phyloP scores from a whole-genome alignment of 1,140 invertebrate genomes.

The Macrotrachela quadricornifera region DNA sequence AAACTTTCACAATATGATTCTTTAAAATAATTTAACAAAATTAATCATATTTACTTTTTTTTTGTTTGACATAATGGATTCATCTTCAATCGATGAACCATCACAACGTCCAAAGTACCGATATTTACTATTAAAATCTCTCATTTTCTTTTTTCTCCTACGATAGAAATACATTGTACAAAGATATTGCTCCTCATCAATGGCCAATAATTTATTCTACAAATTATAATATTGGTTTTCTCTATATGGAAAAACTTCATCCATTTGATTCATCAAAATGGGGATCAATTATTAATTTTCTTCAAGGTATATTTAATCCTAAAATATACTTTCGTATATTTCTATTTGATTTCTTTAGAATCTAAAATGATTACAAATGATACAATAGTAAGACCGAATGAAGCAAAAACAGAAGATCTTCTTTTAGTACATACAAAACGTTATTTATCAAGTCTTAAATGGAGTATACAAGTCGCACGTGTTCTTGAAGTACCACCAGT shows the following conservation, averaged over 20 bases:
- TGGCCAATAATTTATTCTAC: slow-evolving; percentile 50
- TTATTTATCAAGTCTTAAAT: slow-evolving; percentile 46
- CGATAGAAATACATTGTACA: not conserved
- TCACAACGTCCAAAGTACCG: too few relatives aligned
- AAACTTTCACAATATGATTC: too few relatives aligned
- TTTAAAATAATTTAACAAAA: too few relatives aligned
- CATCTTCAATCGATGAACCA: too few relatives aligned
- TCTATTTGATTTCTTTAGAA: slow-evolving; percentile 14
- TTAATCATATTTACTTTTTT: too few relatives aligned
- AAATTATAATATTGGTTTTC: slow-evolving; percentile 58
- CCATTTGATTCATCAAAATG: slow-evolving; percentile 71
- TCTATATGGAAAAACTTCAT: slow-evolving; percentile 56
- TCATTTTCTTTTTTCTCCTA: too few relatives aligned
- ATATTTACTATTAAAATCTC: too few relatives aligned
- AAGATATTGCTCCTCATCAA: slow-evolving; percentile 12
- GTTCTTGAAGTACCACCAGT: slow-evolving; percentile 54
- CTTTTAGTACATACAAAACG: slow-evolving; percentile 45
- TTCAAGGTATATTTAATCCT: slow-evolving; percentile 35
- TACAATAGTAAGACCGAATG: slow-evolving; percentile 36
- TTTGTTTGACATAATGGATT: too few relatives aligned
- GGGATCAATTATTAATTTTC: slow-evolving; percentile 40
- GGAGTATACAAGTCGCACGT: slow-evolving; percentile 49
- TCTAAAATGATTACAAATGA: slow-evolving; percentile 22
- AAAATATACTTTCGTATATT: slow-evolving; percentile 11
- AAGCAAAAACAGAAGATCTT: slow-evolving; percentile 46